Percentiles rank a stretch among this genome's conserved stretches.
phyloP scores from a whole-genome alignment of 2,113 vertebrate genomes.

The Mus spicilegus region DNA sequence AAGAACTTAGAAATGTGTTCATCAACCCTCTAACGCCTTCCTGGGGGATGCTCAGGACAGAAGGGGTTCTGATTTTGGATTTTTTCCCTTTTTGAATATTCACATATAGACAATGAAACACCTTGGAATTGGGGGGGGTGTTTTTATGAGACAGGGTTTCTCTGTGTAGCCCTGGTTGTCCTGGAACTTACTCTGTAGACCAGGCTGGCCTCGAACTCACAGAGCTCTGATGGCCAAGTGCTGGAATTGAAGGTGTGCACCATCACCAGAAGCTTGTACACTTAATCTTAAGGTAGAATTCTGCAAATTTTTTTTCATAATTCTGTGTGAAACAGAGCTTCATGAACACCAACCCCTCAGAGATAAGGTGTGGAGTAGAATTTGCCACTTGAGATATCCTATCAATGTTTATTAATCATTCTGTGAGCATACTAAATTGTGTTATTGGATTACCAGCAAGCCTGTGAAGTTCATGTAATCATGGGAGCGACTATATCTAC shows the following conservation, averaged over 20 bases:
- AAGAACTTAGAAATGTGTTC: background rate
- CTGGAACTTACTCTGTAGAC: background rate
- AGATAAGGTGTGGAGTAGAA: background rate
- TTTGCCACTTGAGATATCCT: background rate
- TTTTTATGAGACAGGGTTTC: background rate
- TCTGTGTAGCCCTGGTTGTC: background rate
- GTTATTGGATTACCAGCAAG: background rate
- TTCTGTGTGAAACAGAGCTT: background rate
- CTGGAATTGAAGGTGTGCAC: background rate
- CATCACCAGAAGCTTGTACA: background rate
- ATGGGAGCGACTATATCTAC: background rate
- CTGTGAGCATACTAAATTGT: background rate
- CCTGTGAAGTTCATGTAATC: background rate
- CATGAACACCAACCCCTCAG: background rate
- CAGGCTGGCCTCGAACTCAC: background rate
- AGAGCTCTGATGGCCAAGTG: background rate
- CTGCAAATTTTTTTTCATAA: background rate
- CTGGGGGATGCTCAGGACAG: too few relatives aligned
- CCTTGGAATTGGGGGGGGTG: background rate
- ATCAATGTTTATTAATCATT: background rate
- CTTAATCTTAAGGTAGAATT: background rate
- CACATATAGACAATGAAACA: background rate
- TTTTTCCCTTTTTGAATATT: background rate
- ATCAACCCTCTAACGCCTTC: background rate
- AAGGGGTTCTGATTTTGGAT: background rate